These are phyloP conservation scores for Tragelaphus buxtoni DNA, from an alignment of 2,113 vertebrate genomes.

Conservation along the genomic window DNA sequence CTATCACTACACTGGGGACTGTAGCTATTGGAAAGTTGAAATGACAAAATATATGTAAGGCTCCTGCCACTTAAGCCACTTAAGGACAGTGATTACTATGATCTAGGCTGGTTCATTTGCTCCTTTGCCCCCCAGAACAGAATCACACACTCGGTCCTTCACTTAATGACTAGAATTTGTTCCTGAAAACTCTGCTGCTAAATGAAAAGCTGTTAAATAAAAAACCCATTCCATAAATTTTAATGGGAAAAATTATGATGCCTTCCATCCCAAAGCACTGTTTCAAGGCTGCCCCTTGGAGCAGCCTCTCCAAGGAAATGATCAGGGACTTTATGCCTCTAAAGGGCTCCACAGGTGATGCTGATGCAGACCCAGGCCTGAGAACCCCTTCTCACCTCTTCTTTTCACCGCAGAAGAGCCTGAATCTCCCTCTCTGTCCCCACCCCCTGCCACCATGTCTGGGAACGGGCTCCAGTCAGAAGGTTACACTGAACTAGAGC, in stretches of 20 bases:
- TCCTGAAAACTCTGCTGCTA: neutral
- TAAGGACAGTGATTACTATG: too few species aligned
- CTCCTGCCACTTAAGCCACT: neutral
- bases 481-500: neutral
- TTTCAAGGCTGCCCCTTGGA: neutral
- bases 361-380: fast-evolving
- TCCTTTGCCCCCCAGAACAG: neutral
- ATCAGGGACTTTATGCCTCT: neutral
- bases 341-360: neutral
- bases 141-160: neutral
- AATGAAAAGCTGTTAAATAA: neutral
- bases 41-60: neutral
- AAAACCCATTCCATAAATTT: neutral
- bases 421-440: fast-evolving
- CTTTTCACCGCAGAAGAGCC: neutral
- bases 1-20: too few species aligned
- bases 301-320: neutral
- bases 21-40: neutral
- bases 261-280: neutral
- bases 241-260: neutral
- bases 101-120: neutral
- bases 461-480: neutral
- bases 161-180: neutral
- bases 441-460: too few species aligned
- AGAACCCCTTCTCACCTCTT: too few species aligned